Percentiles rank a stretch among this genome's conserved stretches.
Conservation (phyloP, 2,888 invertebrate genomes). For the Acrobasis repandana region DNA sequence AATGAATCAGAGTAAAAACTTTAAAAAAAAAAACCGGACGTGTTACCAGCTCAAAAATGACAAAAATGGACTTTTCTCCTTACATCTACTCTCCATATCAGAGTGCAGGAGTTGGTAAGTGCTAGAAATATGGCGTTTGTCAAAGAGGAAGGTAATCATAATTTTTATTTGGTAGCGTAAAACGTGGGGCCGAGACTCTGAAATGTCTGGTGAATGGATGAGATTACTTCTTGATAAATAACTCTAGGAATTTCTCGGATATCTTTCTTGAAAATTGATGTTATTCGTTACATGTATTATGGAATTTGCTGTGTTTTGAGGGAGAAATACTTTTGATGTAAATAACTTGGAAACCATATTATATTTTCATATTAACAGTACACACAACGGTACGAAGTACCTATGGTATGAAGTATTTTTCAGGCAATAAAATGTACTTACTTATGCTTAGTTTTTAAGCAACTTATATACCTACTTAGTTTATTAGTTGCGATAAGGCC, state of each 20-base stretch:
- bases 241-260: constrained; percentile 34
- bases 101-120: constrained; percentile 52
- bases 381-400: too few species aligned
- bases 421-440: too few species aligned
- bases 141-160: constrained; percentile 69
- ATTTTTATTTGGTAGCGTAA: constrained; percentile 61
- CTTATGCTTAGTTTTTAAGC: too few species aligned
- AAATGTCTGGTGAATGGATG: constrained; percentile 36
- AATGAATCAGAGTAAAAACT: too few species aligned
- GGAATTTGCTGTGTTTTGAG: constrained; percentile 3
- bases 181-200: constrained; percentile 35
- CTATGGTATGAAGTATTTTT: too few species aligned
- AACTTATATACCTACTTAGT: too few species aligned
- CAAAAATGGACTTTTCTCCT: too few species aligned
- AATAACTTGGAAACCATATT: too few species aligned
- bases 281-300: constrained; percentile 4
- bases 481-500: too few species aligned
- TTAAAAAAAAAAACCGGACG: too few species aligned
- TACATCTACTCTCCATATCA: constrained; percentile 9
- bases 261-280: constrained; percentile 19
- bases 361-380: too few species aligned
- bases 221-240: constrained; percentile 43
- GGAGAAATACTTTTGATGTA: neutral
- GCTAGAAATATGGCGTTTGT: constrained; percentile 67
- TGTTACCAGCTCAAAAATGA: too few species aligned